Conservation (phyloP, 2,113 vertebrate species). For the Sorex araneus region DNA sequence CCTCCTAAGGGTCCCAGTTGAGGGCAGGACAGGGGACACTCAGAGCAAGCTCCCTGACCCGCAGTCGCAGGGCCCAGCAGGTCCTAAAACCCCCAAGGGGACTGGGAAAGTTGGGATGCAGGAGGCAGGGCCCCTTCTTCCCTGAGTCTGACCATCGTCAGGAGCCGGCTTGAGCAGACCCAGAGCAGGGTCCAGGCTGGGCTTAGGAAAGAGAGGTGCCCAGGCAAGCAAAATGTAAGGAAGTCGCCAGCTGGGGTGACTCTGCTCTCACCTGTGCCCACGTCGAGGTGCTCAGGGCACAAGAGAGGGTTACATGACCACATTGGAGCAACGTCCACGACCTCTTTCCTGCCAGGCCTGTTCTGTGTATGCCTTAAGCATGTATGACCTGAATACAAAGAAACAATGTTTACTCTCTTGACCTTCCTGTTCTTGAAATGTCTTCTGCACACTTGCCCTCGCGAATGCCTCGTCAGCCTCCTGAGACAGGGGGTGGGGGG, state of each 20-base stretch:
- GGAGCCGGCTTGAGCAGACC: neutral
- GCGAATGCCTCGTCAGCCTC: too few species aligned
- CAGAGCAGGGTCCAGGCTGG: too few species aligned
- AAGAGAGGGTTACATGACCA: too few species aligned
- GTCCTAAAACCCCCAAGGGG: neutral
- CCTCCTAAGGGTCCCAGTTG: neutral
- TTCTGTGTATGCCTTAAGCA: neutral
- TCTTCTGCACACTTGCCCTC: too few species aligned
- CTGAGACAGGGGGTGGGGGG: too few species aligned
- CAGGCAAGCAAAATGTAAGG: too few species aligned
- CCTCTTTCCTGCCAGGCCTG: too few species aligned
- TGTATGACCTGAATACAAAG: neutral
- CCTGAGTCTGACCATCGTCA: too few species aligned
- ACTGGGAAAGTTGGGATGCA: neutral
- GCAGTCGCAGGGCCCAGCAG: neutral
- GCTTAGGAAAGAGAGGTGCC: too few species aligned
- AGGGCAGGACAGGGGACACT: neutral
- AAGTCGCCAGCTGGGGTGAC: too few species aligned
- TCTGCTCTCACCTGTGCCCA: too few species aligned
- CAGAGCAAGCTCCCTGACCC: neutral
- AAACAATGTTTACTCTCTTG: neutral
- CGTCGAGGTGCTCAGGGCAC: neutral
- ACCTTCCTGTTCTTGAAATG: neutral
- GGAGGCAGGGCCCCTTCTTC: neutral
- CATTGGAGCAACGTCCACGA: too few species aligned